A percentile compares a stretch with the other conserved stretches of the same genome.
These are phyloP conservation scores for Hemistola chrysoprasaria DNA, from an alignment of 2,888 invertebrate genomes.

Conservation along the genomic window DNA sequence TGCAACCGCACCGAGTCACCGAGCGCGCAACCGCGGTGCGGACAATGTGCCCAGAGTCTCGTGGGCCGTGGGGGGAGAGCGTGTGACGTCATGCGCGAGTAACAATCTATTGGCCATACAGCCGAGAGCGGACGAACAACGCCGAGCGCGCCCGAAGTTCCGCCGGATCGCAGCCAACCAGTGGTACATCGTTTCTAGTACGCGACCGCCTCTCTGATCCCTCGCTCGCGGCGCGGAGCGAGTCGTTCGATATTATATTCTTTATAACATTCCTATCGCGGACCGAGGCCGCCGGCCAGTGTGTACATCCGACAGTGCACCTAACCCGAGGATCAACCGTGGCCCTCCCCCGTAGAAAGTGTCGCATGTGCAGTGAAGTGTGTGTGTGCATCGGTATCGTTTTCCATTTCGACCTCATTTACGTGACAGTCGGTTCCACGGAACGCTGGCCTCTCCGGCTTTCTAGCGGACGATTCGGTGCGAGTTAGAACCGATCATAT, in stretches of 20 bases:
- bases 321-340: conserved; percentile 7
- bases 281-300: conserved; percentile 33
- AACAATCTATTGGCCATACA: conserved; percentile 53
- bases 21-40: conserved; percentile 14
- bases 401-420: conserved; percentile 69
- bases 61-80: conserved; percentile 25
- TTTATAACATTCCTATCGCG: conserved; percentile 35
- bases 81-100: conserved; percentile 67
- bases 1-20: conserved; percentile 27
- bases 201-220: conserved; percentile 62
- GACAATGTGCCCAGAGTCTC: no score
- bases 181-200: conserved; percentile 71
- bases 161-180: conserved; percentile 66
- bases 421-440: conserved; percentile 49
- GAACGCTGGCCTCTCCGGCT: conserved; percentile 53
- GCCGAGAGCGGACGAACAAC: conserved; percentile 56
- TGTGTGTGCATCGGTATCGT: conserved; percentile 40
- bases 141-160: conserved; percentile 62
- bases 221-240: conserved; percentile 46
- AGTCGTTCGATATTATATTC: conserved; percentile 35
- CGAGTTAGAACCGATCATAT: conserved; percentile 65
- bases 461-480: conserved; percentile 52
- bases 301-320: conserved; percentile 25
- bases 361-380: conserved; percentile 50
- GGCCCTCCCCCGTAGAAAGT: conserved; percentile 15